phyloP scores from a whole-genome alignment of 1,140 invertebrate species.

The Camponotus floridanus region DNA sequence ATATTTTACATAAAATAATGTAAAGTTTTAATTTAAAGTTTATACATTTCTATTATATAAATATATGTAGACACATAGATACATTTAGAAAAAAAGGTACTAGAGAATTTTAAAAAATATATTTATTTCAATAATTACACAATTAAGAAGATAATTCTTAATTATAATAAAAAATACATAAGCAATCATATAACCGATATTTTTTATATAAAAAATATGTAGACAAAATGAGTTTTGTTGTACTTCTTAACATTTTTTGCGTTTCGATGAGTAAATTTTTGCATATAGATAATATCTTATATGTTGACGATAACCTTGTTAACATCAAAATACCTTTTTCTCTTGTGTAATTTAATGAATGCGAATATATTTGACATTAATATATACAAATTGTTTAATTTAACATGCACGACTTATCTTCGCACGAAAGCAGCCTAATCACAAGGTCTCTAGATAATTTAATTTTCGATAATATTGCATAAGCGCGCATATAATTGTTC shows the following conservation, averaged over 20 bases:
- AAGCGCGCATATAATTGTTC: neutral
- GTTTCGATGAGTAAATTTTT: neutral
- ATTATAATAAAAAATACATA: too few relatives aligned
- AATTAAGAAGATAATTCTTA: too few relatives aligned
- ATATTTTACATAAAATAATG: neutral
- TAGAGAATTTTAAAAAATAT: too few relatives aligned
- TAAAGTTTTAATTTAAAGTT: neutral
- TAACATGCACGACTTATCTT: neutral
- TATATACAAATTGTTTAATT: neutral
- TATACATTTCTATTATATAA: too few relatives aligned
- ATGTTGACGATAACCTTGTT: constrained; percentile 4
- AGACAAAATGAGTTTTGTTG: neutral
- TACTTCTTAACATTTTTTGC: neutral
- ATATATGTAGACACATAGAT: too few relatives aligned
- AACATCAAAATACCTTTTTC: constrained; percentile 35
- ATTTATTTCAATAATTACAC: too few relatives aligned
- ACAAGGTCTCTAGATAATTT: neutral
- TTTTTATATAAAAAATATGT: neutral
- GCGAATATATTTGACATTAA: neutral
- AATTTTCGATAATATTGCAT: neutral
- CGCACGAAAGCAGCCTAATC: constrained; percentile 37
- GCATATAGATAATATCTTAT: neutral
- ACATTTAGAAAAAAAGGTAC: too few relatives aligned
- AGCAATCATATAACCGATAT: neutral
- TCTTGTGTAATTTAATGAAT: constrained; percentile 11